These are phyloP conservation scores for Ophiodon elongatus DNA, from an alignment of 2,113 vertebrate genomes.

Conservation along the genomic window DNA sequence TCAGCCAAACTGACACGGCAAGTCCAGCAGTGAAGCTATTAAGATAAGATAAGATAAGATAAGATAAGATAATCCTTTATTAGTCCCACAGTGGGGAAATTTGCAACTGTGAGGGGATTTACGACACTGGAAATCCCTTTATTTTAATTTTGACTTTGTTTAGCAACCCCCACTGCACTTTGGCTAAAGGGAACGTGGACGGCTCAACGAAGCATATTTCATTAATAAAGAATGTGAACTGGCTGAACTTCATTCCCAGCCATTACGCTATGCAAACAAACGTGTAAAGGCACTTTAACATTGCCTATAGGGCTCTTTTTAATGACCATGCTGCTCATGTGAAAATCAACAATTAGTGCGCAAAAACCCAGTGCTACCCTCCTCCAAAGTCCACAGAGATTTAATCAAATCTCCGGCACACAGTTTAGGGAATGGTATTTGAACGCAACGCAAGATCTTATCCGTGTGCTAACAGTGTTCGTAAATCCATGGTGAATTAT, in stretches of 20 bases:
- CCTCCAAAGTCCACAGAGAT: conserved; percentile 27
- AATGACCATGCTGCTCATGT: conserved; percentile 19
- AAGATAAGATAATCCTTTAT: too few relatives aligned
- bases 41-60: too few relatives aligned
- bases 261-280: neutral
- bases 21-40: too few relatives aligned
- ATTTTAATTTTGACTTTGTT: too few relatives aligned
- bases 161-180: too few relatives aligned
- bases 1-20: too few relatives aligned
- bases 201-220: neutral
- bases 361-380: conserved; percentile 1
- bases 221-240: neutral
- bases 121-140: too few relatives aligned
- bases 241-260: neutral
- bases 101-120: too few relatives aligned
- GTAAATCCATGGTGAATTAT: conserved; percentile 44
- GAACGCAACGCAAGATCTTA: conserved; percentile 13
- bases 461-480: neutral
- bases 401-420: conserved; percentile 14
- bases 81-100: too few relatives aligned
- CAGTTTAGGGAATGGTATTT: conserved; percentile 16
- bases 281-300: neutral
- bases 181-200: neutral
- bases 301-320: conserved; percentile 37
- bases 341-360: conserved; percentile 33